Percentiles rank a stretch among this genome's conserved stretches.
These are phyloP conservation scores for Boloria selene DNA, from an alignment of 2,888 invertebrate genomes.

Conservation along the genomic window DNA sequence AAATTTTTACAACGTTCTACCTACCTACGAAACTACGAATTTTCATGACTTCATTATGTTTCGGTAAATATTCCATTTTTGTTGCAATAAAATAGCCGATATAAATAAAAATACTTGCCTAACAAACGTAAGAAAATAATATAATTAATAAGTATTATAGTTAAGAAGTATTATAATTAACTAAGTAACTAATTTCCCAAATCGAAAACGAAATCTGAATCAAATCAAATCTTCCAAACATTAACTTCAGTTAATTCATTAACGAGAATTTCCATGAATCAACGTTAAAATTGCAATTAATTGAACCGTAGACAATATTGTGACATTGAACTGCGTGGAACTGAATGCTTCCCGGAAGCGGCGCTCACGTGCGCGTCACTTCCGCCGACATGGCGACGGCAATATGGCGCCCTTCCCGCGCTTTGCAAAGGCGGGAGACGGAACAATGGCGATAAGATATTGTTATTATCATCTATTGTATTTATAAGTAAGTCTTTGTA, in stretches of 20 bases:
- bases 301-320: constrained; percentile 51
- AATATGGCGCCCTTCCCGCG: constrained; percentile 76
- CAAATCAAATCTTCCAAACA: background rate
- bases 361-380: constrained; percentile 77
- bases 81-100: too few relatives aligned
- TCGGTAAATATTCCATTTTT: too few relatives aligned
- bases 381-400: constrained; percentile 75
- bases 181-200: background rate
- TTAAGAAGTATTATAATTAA: too few relatives aligned
- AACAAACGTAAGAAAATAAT: too few relatives aligned
- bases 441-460: constrained; percentile 25
- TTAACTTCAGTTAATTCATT: background rate
- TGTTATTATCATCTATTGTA: constrained; percentile 25
- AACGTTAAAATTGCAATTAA: constrained; percentile 36
- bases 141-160: too few relatives aligned
- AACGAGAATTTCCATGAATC: constrained; percentile 13
- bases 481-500: background rate
- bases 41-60: too few relatives aligned
- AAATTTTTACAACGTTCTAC: too few relatives aligned
- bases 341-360: constrained; percentile 74
- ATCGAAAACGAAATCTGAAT: background rate
- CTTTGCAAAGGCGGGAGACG: constrained; percentile 52
- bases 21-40: too few relatives aligned
- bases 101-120: too few relatives aligned
- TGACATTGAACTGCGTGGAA: constrained; percentile 78